Base-by-base conservation (phyloP, 2,888 invertebrate genomes). In the Troides helena region DNA sequence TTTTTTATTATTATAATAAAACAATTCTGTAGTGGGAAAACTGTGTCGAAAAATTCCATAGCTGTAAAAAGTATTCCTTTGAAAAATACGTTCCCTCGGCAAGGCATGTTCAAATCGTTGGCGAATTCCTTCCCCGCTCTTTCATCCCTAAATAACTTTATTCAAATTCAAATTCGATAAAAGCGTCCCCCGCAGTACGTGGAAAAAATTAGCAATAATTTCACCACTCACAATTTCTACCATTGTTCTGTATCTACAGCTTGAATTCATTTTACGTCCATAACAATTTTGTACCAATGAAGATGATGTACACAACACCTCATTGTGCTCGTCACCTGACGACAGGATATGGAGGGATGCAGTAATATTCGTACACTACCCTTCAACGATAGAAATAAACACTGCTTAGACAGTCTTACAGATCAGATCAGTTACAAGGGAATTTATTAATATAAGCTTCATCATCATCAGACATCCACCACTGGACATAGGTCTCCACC, bases 91-190 rank as follows among this genome's bases (percentile, higher is more conserved):
- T 58, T 58, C 57, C n/a, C 14, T 58, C 21, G 57, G 21, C 23
- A 23, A 23, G 57, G 57, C 57, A 58, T 58, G 57, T 58, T 25
- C 57, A 23, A 58, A 58, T 58, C 23, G 23, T 58, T 14, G 57
- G 57, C 23, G 57, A 58, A 58, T 58, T 60, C 23, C 36, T 36
- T 36, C 25, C 56, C 64, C 56, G 62, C 46, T 39, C 58, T 57
- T 65, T 50, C 50, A 65, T 65, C 21, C 59, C 65, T 46, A 59
- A 65, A 65, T 59, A 65, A 65, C 65, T 58, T 46, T 21, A 65
- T 65, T 65, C 65, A 59, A 65, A 65, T 65, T 65, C 65, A 59
- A 65, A 65, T 65, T 65, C 65, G 59, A 65, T 50, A 59, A 65
- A 65, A 46, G 50, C 57, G 57, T 25, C 57, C 57, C 57, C 46